Evolutionary conservation across 1,140 invertebrate genomes (phyloP), one percentile per base, ranked within the genome.

Genomic region (Pantala flavescens): DNA sequence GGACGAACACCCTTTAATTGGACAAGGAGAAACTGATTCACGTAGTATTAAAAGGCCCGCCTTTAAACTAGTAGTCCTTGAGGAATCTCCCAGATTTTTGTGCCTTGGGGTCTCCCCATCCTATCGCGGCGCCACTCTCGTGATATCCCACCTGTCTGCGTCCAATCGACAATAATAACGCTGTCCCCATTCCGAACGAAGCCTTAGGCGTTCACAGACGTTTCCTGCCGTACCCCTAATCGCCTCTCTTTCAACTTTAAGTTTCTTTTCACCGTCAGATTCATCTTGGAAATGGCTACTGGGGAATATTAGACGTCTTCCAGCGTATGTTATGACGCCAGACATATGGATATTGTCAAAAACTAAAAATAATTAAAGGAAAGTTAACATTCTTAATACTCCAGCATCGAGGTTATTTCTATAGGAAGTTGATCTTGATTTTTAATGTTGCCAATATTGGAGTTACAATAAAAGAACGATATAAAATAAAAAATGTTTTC

Each of bases 21-120:
- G 49, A 63, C 49, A 63, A 63, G 49, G 49, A 63, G 49, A 63
- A 63, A 63, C 49, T 63, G 49, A 63, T 63, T 63, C 49, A 63
- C 49, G 49, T 21, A 21, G 16, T 63, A 16, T 63, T 21, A 63
- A 21, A 5, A 16, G 49, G 3, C 49, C 49, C 49, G 49, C 49
- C 49, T 21, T 21, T 7, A 63, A 63, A 63, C 49, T 21, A 63
- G 49, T 7, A 63, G 49, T 16, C 49, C 49, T 63, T 63, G 49
- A 63, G 49, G n/a, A 63, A 16, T 21, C 49, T 63, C n/a, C n/a
- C 14, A 63, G 49, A 63, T 63, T 63, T 19, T 63, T 63, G 2
- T 63, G 28, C 49, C 49, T 63, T 5, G 12, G 49, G 49, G n/a
- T 21, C n/a, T 63, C 49, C 12, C 12, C 49, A 63, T 63, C 49